Percentiles rank a stretch among this genome's conserved stretches.
These are phyloP conservation scores for Scaptomyza reducta DNA, from an alignment of 2,888 invertebrate species.

Conservation along the genomic window DNA sequence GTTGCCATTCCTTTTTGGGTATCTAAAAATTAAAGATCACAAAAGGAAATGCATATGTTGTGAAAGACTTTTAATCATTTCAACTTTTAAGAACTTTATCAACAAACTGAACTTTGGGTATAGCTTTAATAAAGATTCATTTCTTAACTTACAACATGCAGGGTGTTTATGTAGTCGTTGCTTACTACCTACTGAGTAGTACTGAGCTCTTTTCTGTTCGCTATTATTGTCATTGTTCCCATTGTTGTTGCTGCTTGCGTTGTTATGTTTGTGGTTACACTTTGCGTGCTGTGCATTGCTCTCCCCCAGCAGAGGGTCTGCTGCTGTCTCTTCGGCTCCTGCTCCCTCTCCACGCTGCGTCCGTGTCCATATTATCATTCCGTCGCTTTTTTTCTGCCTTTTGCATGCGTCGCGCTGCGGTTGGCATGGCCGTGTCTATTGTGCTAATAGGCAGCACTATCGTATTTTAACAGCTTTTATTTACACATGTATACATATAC, in stretches of 20 bases:
- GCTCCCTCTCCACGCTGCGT: neutral
- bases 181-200: neutral
- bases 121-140: too few species aligned
- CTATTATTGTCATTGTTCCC: conserved; percentile 56
- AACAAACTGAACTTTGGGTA: too few species aligned
- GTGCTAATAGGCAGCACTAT: conserved; percentile 80
- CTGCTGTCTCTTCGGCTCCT: neutral
- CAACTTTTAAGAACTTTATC: too few species aligned
- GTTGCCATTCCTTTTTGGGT: neutral
- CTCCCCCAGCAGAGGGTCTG: conserved; percentile 4
- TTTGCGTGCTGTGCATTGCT: conserved; percentile 66
- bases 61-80: neutral
- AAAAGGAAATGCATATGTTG: neutral
- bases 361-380: conserved; percentile 21
- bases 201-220: conserved; percentile 36
- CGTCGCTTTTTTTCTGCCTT: conserved; percentile 45
- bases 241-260: conserved; percentile 63
- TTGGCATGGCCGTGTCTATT: conserved; percentile 63
- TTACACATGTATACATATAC: conserved; percentile 57
- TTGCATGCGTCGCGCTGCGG: conserved; percentile 62
- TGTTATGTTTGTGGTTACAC: conserved; percentile 79
- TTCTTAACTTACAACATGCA: neutral
- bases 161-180: conserved; percentile 24
- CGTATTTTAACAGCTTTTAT: conserved; percentile 80
- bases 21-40: neutral